A percentile compares a stretch with the other conserved stretches of the same genome.
Conservation (phyloP, 2,888 invertebrate species). For the Mythimna impura region DNA sequence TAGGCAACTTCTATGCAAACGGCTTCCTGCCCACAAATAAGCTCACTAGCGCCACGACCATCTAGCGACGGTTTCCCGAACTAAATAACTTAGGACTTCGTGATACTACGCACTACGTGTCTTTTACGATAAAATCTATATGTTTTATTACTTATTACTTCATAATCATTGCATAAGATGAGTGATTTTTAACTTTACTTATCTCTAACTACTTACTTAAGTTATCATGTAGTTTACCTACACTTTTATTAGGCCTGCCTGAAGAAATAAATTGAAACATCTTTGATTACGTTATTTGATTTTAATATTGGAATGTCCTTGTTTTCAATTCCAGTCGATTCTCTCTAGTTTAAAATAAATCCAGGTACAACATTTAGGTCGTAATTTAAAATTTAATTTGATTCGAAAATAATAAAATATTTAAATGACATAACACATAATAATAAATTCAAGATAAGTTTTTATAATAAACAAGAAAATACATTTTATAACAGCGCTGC, state of each 20-base stretch:
- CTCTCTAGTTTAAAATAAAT: slow-evolving; percentile 34
- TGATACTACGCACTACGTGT: slow-evolving; percentile 47
- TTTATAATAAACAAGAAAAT: slow-evolving; percentile 13
- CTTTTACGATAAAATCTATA: slow-evolving; percentile 47
- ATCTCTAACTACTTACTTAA: slow-evolving; percentile 24
- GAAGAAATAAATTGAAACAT: slow-evolving; percentile 1
- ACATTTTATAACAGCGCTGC: slow-evolving; percentile 9
- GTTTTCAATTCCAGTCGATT: slow-evolving; percentile 33
- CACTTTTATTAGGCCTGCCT: slow-evolving; percentile 50
- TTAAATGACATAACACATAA: slow-evolving; percentile 16
- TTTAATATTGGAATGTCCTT: slow-evolving; percentile 52
- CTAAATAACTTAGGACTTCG: slow-evolving; percentile 21
- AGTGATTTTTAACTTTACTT: slow-evolving; percentile 31
- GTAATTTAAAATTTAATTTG: slow-evolving; percentile 13
- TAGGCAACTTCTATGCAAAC: slow-evolving; percentile 1
- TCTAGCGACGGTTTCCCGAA: slow-evolving; percentile 15
- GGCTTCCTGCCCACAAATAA: background rate
- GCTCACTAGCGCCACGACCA: slow-evolving; percentile 47
- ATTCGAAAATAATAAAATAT: slow-evolving; percentile 22
- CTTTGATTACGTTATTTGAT: slow-evolving; percentile 30
- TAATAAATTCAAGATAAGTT: slow-evolving; percentile 15
- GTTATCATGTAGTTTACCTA: slow-evolving; percentile 13
- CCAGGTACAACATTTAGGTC: slow-evolving; percentile 47
- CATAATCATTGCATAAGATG: slow-evolving; percentile 54
- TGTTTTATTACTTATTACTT: slow-evolving; percentile 41